These are phyloP conservation scores for Rattus norvegicus DNA, from an alignment of 2,113 vertebrate species.

Conservation along the genomic window GRCr8 NC_086026.1:94246501-94247000, in stretches of 20 bases:
- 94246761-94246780: not conserved
- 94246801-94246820: not conserved
- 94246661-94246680: not conserved
- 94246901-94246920: not conserved
- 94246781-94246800: not conserved
- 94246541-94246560: slow-evolving; percentile 1
- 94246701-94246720: not conserved
- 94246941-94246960: not conserved
- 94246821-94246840: not conserved
- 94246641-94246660: not conserved
- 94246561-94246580: not conserved
- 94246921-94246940: not conserved
- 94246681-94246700: not conserved
- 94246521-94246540: slow-evolving; percentile 41
- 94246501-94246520: not conserved
- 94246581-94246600: not conserved
- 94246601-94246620: not conserved
- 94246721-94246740: not conserved
- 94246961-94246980: slow-evolving; percentile 37
- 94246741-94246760: slow-evolving; percentile 33
- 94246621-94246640: not conserved
- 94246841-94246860: not conserved
- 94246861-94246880: not conserved
- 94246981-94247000: not conserved
- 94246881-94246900: not conserved